Base-by-base conservation (phyloP, 2,797 vertebrate species). In the Yasuhikotakia modesta region DNA sequence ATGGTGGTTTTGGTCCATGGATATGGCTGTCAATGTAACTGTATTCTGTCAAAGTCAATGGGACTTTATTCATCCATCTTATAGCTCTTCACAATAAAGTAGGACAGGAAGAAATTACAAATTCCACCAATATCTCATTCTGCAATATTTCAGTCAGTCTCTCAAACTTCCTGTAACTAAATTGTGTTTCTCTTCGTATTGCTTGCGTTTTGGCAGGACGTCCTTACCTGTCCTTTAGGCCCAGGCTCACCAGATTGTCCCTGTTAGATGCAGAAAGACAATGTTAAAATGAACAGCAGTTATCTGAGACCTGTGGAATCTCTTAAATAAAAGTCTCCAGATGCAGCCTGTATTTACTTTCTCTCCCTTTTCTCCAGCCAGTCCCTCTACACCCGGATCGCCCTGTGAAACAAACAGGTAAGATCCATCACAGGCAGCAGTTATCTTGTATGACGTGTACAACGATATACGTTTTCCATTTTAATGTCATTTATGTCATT, bases 211-310 rank as follows among this genome's bases (percentile, higher is more conserved):
- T 58, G 27, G 57, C 35, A 76, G 1, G 10, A 50, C 76, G 46
- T 66, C 73, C 92, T 93, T 85, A 98, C 97, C 95, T 99, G 96
- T 83, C 97, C 97, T 87, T 97, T 98, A 0, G 95, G 95, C 4
- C 97, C 97, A 0, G 96, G 97, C 87, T 98, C 96, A 0, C 97
- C 97, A 21, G 95, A 95, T 79, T 96, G 91, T 58, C 97, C 97
- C 97, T 99, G 90, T 80, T 71, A 79, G 77, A 85, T 68, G 86
- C 4, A 76, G 48, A 35, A 13, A 83, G 0, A 32, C 67, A 39
- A 27, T 11, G 43, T 76, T 84, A 27, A 70, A 19, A 70, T 78
- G 48, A 53, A 52, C 58, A 71, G 48, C 53, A 45, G 30, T 45
- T 32, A 64, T 45, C 32, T 30, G 50, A 12, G 52, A 71, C 4